Conservation (phyloP, 2,888 invertebrate genomes). For the Limnephilus lunatus region DNA sequence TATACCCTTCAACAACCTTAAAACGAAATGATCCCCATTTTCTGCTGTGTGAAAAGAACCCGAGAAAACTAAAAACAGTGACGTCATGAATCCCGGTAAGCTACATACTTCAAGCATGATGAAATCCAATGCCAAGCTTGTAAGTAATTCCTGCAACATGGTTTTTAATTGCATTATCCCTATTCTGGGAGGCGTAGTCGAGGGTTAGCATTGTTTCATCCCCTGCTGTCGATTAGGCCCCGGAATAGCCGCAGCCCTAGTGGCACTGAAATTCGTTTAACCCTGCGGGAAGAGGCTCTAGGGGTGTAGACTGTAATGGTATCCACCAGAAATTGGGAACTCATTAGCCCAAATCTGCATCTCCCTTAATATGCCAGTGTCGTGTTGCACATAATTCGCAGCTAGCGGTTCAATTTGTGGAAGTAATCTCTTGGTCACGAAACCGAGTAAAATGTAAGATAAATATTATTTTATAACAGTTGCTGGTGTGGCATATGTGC, state of each 20-base stretch:
- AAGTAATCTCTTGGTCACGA: background rate
- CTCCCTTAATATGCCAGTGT: background rate
- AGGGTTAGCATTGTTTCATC: background rate
- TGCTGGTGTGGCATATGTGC: too few relatives aligned
- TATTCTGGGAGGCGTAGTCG: background rate
- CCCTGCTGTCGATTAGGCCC: background rate
- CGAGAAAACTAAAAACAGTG: background rate
- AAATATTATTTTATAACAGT: background rate
- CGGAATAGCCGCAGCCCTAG: background rate
- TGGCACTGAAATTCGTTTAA: slow-evolving; percentile 15
- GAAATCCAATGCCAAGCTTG: background rate
- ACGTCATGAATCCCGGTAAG: background rate
- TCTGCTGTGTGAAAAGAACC: too few relatives aligned
- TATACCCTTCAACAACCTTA: too few relatives aligned
- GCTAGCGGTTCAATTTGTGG: background rate
- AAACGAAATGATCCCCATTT: too few relatives aligned
- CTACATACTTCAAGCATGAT: background rate
- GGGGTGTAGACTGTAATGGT: background rate
- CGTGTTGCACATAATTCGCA: background rate
- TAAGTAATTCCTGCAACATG: background rate
- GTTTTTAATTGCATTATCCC: background rate
- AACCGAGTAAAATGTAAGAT: background rate
- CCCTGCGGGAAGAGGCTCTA: background rate
- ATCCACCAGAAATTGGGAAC: background rate
- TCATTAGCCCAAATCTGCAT: slow-evolving; percentile 1